Conservation (phyloP, 2,113 vertebrate species). For the Sporophila hypoxantha region DNA sequence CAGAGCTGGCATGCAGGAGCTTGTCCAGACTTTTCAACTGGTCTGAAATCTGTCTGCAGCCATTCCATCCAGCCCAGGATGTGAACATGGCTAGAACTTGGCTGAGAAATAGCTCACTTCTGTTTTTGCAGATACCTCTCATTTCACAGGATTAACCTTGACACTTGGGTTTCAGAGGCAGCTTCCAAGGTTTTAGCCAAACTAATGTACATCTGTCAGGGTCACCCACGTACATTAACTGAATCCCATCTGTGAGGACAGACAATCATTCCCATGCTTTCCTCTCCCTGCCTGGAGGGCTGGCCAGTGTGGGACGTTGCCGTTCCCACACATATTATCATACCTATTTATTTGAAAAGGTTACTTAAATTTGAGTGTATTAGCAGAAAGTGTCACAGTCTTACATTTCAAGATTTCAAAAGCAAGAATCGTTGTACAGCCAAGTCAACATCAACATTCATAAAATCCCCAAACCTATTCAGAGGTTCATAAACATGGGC, state of each 20-base stretch:
- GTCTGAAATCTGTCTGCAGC: not conserved
- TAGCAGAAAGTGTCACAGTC: conserved; percentile 34
- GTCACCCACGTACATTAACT: conserved; percentile 39
- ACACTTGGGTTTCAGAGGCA: conserved; percentile 54
- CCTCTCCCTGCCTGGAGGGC: conserved; percentile 12
- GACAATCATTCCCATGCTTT: not conserved
- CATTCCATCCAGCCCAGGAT: not conserved
- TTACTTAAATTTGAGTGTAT: conserved; percentile 35
- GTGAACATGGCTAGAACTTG: not conserved
- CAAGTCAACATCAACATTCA: not conserved
- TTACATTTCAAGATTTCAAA: conserved; percentile 39
- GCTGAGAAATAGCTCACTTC: not conserved
- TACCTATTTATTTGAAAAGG: conserved; percentile 48
- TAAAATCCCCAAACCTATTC: conserved; percentile 1
- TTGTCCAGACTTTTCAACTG: not conserved
- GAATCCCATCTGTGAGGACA: conserved; percentile 39
- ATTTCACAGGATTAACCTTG: not conserved
- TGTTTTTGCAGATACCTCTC: not conserved
- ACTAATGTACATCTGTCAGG: conserved; percentile 43
- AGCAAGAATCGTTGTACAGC: conserved; percentile 20
- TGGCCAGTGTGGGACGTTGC: conserved; percentile 61
- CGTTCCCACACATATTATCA: conserved; percentile 41
- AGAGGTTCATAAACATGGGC: not conserved
- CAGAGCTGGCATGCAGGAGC: not conserved
- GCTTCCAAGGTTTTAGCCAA: conserved; percentile 51